phyloP scores from a whole-genome alignment of 2,113 vertebrate genomes.

The Seriola rivoliana region DNA sequence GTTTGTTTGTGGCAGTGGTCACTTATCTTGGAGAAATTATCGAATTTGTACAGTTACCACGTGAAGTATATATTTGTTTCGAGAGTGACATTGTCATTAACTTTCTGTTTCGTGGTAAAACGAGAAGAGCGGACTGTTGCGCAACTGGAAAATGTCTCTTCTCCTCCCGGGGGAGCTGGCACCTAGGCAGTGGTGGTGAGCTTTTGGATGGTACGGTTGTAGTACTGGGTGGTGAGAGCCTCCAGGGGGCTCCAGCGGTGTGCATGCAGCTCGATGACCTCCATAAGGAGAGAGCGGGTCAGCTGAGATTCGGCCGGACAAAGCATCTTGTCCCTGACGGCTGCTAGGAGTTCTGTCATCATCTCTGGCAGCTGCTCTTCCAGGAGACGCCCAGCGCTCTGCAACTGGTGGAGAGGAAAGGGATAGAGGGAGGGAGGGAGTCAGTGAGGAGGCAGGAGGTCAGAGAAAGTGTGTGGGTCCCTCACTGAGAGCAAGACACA shows the following conservation, averaged over 20 bases:
- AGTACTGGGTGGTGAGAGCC: conserved; percentile 96
- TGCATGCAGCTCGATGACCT: conserved; percentile 98
- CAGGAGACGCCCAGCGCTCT: conserved; percentile 94
- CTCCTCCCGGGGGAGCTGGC: conserved; percentile 28
- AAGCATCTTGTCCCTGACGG: conserved; percentile 97
- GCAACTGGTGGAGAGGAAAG: conserved; percentile 85
- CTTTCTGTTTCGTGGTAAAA: conserved; percentile 11
- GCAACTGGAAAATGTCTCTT: conserved; percentile 36
- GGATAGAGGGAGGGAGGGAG: not conserved
- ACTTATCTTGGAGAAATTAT: not conserved
- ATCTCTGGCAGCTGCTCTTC: conserved; percentile 98
- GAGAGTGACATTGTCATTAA: not conserved
- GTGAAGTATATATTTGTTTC: conserved; percentile 19
- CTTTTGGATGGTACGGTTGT: conserved; percentile 99
- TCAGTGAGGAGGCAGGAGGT: conserved; percentile 42
- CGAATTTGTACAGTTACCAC: conserved; percentile 5
- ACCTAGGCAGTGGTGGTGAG: conserved; percentile 87
- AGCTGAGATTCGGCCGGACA: conserved; percentile 95
- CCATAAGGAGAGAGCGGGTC: conserved; percentile 96
- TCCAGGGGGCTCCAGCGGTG: conserved; percentile 97
- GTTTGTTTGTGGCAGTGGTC: conserved; percentile 36
- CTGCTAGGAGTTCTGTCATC: conserved; percentile 95
- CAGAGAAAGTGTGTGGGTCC: conserved; percentile 25
- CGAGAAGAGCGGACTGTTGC: not conserved
- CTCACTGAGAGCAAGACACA: conserved; percentile 32